These are phyloP conservation scores for Pluvianellus socialis DNA, from an alignment of 2,113 vertebrate genomes.

Conservation along the genomic window DNA sequence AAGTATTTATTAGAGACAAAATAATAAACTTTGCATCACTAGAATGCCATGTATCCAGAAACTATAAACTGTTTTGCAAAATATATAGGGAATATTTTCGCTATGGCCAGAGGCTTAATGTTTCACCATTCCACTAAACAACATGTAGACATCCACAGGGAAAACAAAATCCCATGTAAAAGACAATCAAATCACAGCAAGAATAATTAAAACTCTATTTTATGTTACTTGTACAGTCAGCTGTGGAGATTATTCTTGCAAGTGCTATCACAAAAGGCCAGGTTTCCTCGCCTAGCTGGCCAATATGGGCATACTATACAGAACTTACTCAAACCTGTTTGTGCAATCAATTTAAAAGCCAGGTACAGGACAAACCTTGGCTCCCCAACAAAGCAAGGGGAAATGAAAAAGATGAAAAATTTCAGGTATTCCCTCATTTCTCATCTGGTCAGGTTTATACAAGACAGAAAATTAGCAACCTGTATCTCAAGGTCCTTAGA, in stretches of 20 bases:
- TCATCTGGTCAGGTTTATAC: not conserved
- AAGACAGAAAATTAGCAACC: not conserved
- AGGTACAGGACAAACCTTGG: not conserved
- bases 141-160: not conserved
- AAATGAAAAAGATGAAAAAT: not conserved
- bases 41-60: not conserved
- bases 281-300: not conserved
- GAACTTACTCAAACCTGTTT: not conserved
- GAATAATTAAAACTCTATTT: not conserved
- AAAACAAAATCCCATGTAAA: not conserved
- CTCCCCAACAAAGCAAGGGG: not conserved
- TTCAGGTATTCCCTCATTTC: not conserved
- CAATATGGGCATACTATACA: not conserved
- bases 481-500: not conserved
- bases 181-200: not conserved
- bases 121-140: not conserved
- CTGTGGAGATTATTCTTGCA: not conserved
- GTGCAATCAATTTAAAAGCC: not conserved
- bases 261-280: not conserved
- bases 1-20: not conserved
- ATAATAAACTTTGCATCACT: not conserved
- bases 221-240: not conserved
- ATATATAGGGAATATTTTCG: not conserved
- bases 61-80: not conserved
- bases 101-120: not conserved